These are phyloP conservation scores for Agrotis ipsilon DNA, from an alignment of 2,888 invertebrate genomes.

Conservation along the genomic window DNA sequence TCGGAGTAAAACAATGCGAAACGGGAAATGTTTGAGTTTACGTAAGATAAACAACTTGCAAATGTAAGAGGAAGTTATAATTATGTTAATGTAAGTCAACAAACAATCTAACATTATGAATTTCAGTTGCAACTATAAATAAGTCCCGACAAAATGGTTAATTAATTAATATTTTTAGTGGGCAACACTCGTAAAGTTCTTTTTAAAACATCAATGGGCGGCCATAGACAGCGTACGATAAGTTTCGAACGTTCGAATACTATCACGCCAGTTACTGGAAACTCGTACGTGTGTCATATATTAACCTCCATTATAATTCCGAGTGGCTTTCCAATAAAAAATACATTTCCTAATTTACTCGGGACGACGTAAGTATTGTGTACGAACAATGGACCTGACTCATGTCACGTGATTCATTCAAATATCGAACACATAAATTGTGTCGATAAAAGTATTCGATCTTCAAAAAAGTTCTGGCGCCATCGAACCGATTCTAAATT, in stretches of 20 bases:
- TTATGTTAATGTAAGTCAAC: conserved; percentile 65
- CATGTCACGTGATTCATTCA: conserved; percentile 88
- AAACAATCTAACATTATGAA: conserved; percentile 52
- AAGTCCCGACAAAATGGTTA: conserved; percentile 18
- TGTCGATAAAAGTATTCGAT: conserved; percentile 64
- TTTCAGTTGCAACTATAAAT: conserved; percentile 24
- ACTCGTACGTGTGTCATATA: conserved; percentile 81
- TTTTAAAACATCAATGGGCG: conserved; percentile 59
- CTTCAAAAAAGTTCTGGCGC: conserved; percentile 60
- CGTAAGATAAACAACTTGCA: conserved; percentile 68
- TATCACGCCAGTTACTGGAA: conserved; percentile 85
- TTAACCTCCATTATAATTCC: conserved; percentile 86
- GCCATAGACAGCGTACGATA: conserved; percentile 67
- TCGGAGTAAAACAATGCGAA: conserved; percentile 84
- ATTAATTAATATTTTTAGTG: conserved; percentile 57
- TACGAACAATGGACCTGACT: conserved; percentile 88
- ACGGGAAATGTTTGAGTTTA: conserved; percentile 81
- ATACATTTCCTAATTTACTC: conserved; percentile 90
- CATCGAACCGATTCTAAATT: conserved; percentile 29
- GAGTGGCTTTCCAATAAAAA: conserved; percentile 88
- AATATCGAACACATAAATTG: conserved; percentile 77
- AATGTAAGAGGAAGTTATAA: conserved; percentile 67
- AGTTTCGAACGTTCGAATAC: conserved; percentile 81
- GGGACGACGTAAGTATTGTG: conserved; percentile 80
- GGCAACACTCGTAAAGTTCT: conserved; percentile 56